Conservation (phyloP, 1,140 invertebrate species). For the Oncopodura yosiiana region DNA sequence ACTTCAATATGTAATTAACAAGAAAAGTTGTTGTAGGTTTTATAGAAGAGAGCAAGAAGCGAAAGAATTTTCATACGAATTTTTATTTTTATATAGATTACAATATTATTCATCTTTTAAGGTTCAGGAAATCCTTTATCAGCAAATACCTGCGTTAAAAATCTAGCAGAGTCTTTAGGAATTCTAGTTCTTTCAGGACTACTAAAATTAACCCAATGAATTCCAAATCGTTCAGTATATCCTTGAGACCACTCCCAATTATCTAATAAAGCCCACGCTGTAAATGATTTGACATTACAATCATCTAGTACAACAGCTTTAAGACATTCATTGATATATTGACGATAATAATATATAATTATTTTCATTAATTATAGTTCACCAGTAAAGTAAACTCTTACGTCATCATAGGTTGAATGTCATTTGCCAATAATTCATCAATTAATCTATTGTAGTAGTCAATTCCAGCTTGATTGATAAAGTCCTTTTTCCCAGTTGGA, state of each 20-base stretch:
- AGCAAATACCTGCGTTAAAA: too few species aligned
- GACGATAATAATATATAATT: conserved; percentile 15
- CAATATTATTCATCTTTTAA: too few species aligned
- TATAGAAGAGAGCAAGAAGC: too few species aligned
- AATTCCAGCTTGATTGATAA: conserved; percentile 52
- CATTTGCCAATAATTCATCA: conserved; percentile 47
- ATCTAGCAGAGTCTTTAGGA: too few species aligned
- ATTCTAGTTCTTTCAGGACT: too few species aligned
- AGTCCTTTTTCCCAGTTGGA: conserved; percentile 50
- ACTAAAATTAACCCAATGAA: too few species aligned
- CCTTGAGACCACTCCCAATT: conserved; percentile 19
- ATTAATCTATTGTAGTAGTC: conserved; percentile 56
- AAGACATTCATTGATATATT: conserved; percentile 56
- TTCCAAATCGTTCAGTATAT: too few species aligned
- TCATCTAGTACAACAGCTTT: conserved; percentile 47
- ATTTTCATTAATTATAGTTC: neutral
- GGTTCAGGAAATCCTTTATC: too few species aligned
- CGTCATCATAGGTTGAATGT: conserved; percentile 53
- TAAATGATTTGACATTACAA: conserved; percentile 23
- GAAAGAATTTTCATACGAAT: too few species aligned
- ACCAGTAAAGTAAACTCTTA: neutral
- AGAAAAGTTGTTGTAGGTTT: too few species aligned
- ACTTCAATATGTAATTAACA: too few species aligned
- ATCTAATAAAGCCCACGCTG: conserved; percentile 28
- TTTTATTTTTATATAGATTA: too few species aligned